Evolutionary conservation across 2,113 vertebrate genomes (phyloP).

Genomic region (Prunella fulvescens): DNA sequence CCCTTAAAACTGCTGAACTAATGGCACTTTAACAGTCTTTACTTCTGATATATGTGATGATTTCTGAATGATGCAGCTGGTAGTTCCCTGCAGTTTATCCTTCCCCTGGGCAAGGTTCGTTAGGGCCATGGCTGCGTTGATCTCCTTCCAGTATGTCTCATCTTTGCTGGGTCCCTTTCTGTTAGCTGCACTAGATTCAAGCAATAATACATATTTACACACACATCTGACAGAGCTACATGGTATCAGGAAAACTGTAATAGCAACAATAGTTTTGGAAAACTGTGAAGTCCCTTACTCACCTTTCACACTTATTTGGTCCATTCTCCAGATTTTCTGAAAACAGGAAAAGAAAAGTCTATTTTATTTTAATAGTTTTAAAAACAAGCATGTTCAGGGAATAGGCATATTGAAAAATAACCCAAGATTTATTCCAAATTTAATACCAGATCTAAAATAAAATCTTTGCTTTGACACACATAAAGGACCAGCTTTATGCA

Average conservation of each 20-base stretch:
- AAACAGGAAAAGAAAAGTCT: constrained; percentile 64
- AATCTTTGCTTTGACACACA: neutral
- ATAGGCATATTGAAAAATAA: neutral
- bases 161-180: constrained; percentile 86
- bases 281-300: constrained; percentile 64
- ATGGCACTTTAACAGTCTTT: constrained; percentile 96
- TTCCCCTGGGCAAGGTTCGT: constrained; percentile 96
- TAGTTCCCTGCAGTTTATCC: constrained; percentile 84
- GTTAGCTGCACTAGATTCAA: constrained; percentile 77
- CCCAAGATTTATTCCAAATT: neutral
- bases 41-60: constrained; percentile 99
- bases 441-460: neutral
- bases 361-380: neutral
- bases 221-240: neutral
- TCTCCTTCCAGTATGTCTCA: constrained; percentile 97
- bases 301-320: constrained; percentile 93
- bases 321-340: constrained; percentile 90
- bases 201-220: constrained; percentile 56
- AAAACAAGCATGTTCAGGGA: neutral
- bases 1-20: constrained; percentile 84
- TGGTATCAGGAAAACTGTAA: neutral
- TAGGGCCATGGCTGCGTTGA: constrained; percentile 98
- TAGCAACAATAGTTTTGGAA: neutral
- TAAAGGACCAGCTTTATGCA: neutral
- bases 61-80: constrained; percentile 99